Base-by-base conservation (phyloP, 2,888 invertebrate species). In the Slavum lentiscoides region DNA sequence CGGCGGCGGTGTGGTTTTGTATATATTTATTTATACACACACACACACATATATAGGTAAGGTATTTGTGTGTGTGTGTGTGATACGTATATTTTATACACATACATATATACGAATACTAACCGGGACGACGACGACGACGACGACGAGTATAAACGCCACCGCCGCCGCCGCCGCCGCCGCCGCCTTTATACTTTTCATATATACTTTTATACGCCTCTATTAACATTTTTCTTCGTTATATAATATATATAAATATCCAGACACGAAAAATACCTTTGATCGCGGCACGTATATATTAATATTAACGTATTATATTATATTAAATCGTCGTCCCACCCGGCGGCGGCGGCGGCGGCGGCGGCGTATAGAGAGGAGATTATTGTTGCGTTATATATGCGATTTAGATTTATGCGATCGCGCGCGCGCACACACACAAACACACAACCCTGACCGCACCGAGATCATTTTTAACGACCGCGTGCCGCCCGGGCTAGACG, bases 341-440 rank as follows among this genome's bases (percentile, higher is more conserved):
- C 37, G 55, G 17, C 74, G 53, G 17, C 64, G 39, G 37, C 8
- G 58, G 17, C 74, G 53, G 17, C 53, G 62, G 59, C 59, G 30
- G 62, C 64, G 39, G 37, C 8, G 58, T 23, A 19, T 13, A 49
- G 53, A 77, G 49, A 62, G 59, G n/a, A 62, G 68, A 69, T 77
- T 76, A 77, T 77, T 77, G 70, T 70, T 80, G 49, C 30, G 30
- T 49, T 49, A 13, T 49, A 53, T 74, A 75, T 58, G 70, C 70
- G 77, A 80, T 80, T 80, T 80, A 80, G 77, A 77, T 80, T 70
- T 80, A 80, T 80, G 77, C 77, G 62, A 62, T 80, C 70, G 9
- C 21, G n/a, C 74, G 30, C 30, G 77, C 77, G 62, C 62, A 64
- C 70, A 5, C 21, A 37, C 74, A 66, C 74, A 66, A 74, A 5